Base-by-base conservation (phyloP, 2,113 vertebrate genomes). In the Oryzias melastigma region DNA sequence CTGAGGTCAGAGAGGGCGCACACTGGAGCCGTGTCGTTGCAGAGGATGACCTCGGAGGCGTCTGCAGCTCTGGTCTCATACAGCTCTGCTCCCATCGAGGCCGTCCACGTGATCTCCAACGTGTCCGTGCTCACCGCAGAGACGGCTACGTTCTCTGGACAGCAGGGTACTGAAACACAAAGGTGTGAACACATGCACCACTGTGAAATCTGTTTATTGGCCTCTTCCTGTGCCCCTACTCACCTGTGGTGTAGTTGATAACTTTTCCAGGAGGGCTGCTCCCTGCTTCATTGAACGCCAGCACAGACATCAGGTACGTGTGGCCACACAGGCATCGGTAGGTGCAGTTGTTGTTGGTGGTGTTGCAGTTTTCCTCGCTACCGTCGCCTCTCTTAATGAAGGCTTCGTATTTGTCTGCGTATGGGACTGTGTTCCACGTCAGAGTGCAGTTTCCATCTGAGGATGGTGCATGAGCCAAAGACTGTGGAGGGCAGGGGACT, bases 401-500 rank as follows among this genome's bases (percentile, higher is more conserved):
- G 55, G 89, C 92, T 27, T 81, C 75, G 0, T 96, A 98, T 77
- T 91, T 90, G 41, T 95, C 90, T 0, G 88, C 87, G 4, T 94
- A 68, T 42, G 53, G 70, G 13, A 91, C 83, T 0, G 3, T 22
- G 55, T 89, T 85, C 96, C 97, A 96, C 0, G 80, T 90, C 45
- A 98, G 88, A 2, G 92, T 90, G 80, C 96, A 90, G 69, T 81
- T 92, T 5, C 88, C 94, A 5, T 87, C 81, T n/a, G 86, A 46
- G 0, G 86, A 62, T 74, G 94, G 92, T 75, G 73, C 83, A 53
- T 94, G 67, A 7, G 46, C 85, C 76, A 95, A 63, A 45, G 87
- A 86, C 73, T 85, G 73, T 1, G 94, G 95, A 58, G 94, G 90
- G 83, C 95, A 97, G 25, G 96, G 94, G 70, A 93, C 96, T 98